Conservation (phyloP, 2,888 invertebrate genomes). For the Athrips mouffetella region DNA sequence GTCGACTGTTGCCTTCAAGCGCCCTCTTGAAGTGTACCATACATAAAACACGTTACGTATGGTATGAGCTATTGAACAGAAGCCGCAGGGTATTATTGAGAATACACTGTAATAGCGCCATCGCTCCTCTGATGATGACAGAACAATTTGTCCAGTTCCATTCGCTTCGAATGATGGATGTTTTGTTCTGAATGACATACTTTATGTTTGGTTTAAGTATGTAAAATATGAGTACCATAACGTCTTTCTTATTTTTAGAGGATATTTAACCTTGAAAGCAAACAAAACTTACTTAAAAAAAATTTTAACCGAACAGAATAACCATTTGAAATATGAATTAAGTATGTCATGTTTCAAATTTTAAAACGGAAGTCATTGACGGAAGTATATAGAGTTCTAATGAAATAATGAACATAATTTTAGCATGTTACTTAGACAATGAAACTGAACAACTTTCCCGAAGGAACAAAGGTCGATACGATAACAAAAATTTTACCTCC, state of each 20-base stretch:
- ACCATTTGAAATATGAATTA: no score
- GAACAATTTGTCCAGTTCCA: conserved; percentile 19
- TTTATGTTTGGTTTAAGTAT: conserved; percentile 13
- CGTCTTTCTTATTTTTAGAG: not conserved
- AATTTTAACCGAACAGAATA: no score
- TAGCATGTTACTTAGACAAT: no score
- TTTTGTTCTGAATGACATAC: conserved; percentile 25
- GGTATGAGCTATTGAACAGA: conserved; percentile 36
- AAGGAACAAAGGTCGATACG: no score
- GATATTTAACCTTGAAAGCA: not conserved
- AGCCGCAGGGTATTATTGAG: conserved; percentile 32
- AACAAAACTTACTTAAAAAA: no score
- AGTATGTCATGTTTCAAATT: no score
- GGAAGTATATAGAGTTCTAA: no score
- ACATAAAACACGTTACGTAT: conserved; percentile 33
- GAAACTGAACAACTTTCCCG: no score
- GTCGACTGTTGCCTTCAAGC: not conserved
- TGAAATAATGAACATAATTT: no score
- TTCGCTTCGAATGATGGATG: conserved; percentile 17
- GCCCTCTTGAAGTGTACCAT: conserved; percentile 10
- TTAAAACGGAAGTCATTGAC: no score
- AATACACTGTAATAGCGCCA: conserved; percentile 26
- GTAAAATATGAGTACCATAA: conserved; percentile 1
- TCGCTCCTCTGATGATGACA: conserved; percentile 28
- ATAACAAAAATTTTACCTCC: no score